Evolutionary conservation across 2,888 invertebrate species (phyloP).

Genomic region (Trachelus tabidus): DNA sequence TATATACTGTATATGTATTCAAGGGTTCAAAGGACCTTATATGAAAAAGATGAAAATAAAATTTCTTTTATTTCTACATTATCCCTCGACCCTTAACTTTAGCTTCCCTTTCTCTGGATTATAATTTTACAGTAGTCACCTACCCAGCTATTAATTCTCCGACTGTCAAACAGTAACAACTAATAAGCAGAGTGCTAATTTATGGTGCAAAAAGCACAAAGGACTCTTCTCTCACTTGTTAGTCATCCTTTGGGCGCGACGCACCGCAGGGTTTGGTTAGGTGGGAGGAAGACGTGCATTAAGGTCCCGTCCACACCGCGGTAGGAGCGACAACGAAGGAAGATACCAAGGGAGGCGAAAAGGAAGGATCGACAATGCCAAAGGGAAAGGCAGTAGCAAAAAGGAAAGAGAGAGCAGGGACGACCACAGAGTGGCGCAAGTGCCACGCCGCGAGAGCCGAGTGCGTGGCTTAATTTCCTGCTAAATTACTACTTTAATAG

Average conservation of each 20-base stretch:
- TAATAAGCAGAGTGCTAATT: constrained; percentile 46
- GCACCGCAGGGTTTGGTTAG: neutral
- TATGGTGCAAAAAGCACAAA: constrained; percentile 38
- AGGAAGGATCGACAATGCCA: constrained; percentile 12
- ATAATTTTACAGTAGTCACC: constrained; percentile 1
- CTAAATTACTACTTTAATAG: constrained; percentile 67
- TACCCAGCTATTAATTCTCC: constrained; percentile 11
- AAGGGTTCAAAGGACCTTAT: no score
- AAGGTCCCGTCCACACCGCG: constrained; percentile 21
- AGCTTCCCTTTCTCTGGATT: neutral
- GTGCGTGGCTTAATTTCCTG: constrained; percentile 66
- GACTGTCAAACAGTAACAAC: constrained; percentile 34
- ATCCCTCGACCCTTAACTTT: no score
- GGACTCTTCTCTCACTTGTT: constrained; percentile 23
- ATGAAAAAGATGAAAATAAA: no score
- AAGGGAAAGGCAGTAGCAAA: constrained; percentile 11
- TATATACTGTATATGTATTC: no score
- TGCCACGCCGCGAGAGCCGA: constrained; percentile 49
- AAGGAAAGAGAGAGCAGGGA: constrained; percentile 25
- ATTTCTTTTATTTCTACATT: no score
- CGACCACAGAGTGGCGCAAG: constrained; percentile 48
- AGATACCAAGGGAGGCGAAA: neutral
- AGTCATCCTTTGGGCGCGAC: constrained; percentile 19
- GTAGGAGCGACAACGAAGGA: neutral
- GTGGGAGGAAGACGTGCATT: constrained; percentile 5